phyloP scores from a whole-genome alignment of 2,797 vertebrate species.

The Silurus lanzhouensis region DNA sequence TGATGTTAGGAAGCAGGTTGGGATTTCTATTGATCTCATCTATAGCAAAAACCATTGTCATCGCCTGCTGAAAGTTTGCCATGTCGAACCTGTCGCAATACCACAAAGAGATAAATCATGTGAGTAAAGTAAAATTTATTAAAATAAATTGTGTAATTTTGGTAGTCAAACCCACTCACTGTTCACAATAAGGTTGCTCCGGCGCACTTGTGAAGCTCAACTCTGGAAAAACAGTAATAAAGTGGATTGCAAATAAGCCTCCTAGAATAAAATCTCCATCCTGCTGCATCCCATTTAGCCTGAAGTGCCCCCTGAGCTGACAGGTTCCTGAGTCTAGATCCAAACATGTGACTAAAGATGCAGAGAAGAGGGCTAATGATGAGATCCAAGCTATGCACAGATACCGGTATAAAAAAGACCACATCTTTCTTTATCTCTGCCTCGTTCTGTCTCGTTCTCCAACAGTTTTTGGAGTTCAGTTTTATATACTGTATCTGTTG shows the following conservation, averaged over 20 bases:
- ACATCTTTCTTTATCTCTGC: constrained; percentile 52
- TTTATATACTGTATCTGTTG: constrained; percentile 40
- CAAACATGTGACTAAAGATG: constrained; percentile 19
- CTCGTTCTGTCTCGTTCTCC: neutral
- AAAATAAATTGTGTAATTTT: neutral
- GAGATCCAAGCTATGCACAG: constrained; percentile 45
- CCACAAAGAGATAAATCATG: neutral
- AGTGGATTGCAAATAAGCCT: constrained; percentile 69
- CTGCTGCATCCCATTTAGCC: constrained; percentile 59
- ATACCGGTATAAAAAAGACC: constrained; percentile 25
- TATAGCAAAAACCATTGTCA: constrained; percentile 70
- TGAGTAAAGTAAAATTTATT: neutral
- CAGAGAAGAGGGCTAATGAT: constrained; percentile 6
- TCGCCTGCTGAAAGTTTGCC: constrained; percentile 62
- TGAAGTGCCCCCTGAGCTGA: constrained; percentile 48
- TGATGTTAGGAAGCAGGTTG: constrained; percentile 69
- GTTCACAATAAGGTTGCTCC: constrained; percentile 58
- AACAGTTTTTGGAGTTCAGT: neutral
- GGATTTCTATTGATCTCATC: constrained; percentile 72
- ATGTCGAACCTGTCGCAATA: constrained; percentile 62
- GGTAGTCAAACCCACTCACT: constrained; percentile 44
- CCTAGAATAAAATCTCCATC: constrained; percentile 69
- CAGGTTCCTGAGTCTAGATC: constrained; percentile 32
- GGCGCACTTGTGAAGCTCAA: constrained; percentile 67
- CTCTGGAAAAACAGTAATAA: constrained; percentile 65